Conservation (phyloP, 2,113 vertebrate genomes). For the Sturnira hondurensis region DNA sequence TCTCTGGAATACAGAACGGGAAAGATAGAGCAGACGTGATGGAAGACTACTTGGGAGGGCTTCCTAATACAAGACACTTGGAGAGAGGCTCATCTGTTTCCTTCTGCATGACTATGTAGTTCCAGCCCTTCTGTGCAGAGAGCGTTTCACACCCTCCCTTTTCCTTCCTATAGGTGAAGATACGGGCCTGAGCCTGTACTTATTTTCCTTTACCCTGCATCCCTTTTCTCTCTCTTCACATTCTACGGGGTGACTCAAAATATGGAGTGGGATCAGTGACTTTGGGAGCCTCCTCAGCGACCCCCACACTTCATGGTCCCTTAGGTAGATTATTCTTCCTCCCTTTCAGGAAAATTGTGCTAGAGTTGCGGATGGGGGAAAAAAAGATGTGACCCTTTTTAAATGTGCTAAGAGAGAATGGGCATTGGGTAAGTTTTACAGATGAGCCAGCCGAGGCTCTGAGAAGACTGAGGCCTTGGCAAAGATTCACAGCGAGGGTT, state of each 20-base stretch:
- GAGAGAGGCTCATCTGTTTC: too few species aligned
- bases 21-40: too few species aligned
- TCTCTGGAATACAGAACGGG: too few species aligned
- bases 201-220: background rate
- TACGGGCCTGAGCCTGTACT: background rate
- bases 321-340: constrained; percentile 19
- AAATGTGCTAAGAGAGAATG: background rate
- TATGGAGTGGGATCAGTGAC: background rate
- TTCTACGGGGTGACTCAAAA: background rate
- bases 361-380: too few species aligned
- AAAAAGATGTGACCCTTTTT: background rate
- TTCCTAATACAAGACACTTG: too few species aligned
- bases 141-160: too few species aligned
- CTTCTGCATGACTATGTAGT: too few species aligned
- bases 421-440: background rate
- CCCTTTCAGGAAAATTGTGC: background rate
- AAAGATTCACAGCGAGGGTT: background rate
- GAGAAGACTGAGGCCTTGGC: background rate
- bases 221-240: background rate
- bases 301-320: constrained; percentile 27
- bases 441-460: background rate
- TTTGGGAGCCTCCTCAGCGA: background rate
- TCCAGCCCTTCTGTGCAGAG: too few species aligned
- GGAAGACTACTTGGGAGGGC: too few species aligned
- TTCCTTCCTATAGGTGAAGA: background rate